Percentiles rank a stretch among this genome's conserved stretches.
phyloP scores from a whole-genome alignment of 2,113 vertebrate species.

The Columba livia region DNA sequence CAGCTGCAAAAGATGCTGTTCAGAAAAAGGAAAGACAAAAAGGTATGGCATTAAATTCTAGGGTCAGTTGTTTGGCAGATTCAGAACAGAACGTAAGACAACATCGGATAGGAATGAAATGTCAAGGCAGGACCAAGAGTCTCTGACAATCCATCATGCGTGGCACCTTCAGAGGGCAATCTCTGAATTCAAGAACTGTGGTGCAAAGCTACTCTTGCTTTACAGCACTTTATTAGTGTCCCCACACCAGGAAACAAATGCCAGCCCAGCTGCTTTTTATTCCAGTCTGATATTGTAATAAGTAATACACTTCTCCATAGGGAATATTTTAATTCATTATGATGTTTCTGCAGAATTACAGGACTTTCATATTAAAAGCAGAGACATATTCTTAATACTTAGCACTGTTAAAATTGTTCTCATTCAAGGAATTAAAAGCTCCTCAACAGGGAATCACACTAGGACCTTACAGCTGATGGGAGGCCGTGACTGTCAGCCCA shows the following conservation, averaged over 20 bases:
- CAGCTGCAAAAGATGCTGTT: constrained; percentile 35
- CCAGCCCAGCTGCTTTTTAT: neutral
- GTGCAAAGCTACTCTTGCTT: constrained; percentile 13
- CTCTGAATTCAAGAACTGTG: constrained; percentile 37
- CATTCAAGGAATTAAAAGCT: neutral
- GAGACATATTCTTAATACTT: neutral
- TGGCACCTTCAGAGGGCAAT: constrained; percentile 53
- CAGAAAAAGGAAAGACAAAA: constrained; percentile 21
- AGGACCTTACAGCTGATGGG: neutral
- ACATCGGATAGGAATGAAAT: constrained; percentile 37
- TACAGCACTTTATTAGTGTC: neutral
- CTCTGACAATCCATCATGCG: constrained; percentile 54
- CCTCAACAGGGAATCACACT: neutral
- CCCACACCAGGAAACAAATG: neutral
- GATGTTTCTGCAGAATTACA: neutral
- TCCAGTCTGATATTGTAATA: neutral
- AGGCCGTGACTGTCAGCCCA: neutral
- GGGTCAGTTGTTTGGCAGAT: constrained; percentile 40
- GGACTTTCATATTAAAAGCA: constrained; percentile 26
- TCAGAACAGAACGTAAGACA: constrained; percentile 46
- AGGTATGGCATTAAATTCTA: constrained; percentile 47
- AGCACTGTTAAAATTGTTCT: neutral
- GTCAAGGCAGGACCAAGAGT: constrained; percentile 55
- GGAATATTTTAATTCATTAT: constrained; percentile 26
- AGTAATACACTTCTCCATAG: neutral